A percentile compares a stretch with the other conserved stretches of the same genome.
Conservation (phyloP, 2,797 vertebrate species). For the Notoglanidium macrostoma region DNA sequence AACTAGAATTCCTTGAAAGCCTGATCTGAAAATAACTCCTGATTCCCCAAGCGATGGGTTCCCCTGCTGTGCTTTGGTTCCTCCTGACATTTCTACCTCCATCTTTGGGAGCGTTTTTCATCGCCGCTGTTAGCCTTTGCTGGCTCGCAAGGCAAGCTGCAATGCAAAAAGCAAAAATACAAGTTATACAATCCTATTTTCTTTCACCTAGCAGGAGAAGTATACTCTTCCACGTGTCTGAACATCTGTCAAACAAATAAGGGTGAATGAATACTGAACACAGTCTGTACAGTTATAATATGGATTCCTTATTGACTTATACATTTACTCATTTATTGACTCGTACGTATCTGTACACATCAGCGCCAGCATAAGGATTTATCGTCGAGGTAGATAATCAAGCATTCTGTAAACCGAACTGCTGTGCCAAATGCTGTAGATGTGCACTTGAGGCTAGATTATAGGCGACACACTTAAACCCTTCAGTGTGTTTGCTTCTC, state of each 20-base stretch:
- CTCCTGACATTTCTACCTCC: background rate
- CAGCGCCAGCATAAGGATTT: background rate
- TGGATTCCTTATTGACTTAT: background rate
- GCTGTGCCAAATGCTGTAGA: background rate
- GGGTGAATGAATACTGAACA: background rate
- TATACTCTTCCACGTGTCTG: background rate
- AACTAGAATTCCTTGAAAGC: background rate
- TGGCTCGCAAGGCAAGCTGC: background rate
- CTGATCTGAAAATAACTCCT: background rate
- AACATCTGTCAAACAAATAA: background rate
- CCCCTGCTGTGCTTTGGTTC: background rate
- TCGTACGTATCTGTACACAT: background rate
- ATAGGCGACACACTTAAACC: conserved; percentile 16
- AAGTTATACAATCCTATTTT: background rate
- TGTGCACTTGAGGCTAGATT: conserved; percentile 16
- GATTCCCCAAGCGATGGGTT: background rate
- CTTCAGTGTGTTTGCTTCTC: conserved; percentile 1
- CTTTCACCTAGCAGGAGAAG: background rate
- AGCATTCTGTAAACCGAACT: background rate
- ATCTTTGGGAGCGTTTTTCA: background rate
- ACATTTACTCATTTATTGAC: background rate
- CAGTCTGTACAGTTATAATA: background rate
- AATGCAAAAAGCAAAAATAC: background rate
- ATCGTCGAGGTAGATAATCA: background rate
- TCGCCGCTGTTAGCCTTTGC: background rate